phyloP scores from a whole-genome alignment of 1,140 invertebrate species.

The Drosophila teissieri region DNA sequence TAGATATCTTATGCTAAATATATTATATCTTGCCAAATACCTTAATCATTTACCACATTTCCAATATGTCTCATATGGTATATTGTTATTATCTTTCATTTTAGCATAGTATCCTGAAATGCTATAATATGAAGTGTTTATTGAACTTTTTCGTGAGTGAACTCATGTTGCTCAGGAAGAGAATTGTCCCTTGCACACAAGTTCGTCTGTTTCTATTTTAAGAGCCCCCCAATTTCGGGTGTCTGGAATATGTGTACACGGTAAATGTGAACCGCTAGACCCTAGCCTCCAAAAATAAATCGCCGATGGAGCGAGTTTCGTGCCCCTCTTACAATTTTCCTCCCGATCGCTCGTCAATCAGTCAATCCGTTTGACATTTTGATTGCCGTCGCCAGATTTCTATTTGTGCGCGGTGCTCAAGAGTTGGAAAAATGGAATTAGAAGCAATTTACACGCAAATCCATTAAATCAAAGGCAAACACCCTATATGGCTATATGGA shows the following conservation, averaged over 20 bases:
- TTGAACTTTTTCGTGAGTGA: too few relatives aligned
- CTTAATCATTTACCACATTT: too few relatives aligned
- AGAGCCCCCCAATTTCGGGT: constrained; percentile 14
- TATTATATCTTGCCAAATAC: too few relatives aligned
- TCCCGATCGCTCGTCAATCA: constrained; percentile 63
- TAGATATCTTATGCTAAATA: background rate
- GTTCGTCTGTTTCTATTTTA: constrained; percentile 28
- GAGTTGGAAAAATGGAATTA: constrained; percentile 46
- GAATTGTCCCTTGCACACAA: constrained; percentile 6
- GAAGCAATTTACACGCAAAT: constrained; percentile 68
- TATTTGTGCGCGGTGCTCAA: constrained; percentile 35
- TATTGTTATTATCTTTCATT: too few relatives aligned
- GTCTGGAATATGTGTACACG: constrained; percentile 36
- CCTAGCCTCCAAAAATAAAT: constrained; percentile 44
- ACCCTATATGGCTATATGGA: constrained; percentile 20
- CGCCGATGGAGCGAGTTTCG: constrained; percentile 23
- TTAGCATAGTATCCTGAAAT: too few relatives aligned
- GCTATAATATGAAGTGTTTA: too few relatives aligned
- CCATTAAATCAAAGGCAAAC: constrained; percentile 53
- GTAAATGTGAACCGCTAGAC: constrained; percentile 19
- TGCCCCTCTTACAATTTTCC: constrained; percentile 15
- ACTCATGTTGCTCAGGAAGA: background rate
- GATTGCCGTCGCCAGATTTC: constrained; percentile 58
- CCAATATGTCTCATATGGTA: too few relatives aligned
- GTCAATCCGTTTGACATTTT: constrained; percentile 67